phyloP scores from a whole-genome alignment of 2,888 invertebrate genomes.

The Ornithoptera alexandrae region DNA sequence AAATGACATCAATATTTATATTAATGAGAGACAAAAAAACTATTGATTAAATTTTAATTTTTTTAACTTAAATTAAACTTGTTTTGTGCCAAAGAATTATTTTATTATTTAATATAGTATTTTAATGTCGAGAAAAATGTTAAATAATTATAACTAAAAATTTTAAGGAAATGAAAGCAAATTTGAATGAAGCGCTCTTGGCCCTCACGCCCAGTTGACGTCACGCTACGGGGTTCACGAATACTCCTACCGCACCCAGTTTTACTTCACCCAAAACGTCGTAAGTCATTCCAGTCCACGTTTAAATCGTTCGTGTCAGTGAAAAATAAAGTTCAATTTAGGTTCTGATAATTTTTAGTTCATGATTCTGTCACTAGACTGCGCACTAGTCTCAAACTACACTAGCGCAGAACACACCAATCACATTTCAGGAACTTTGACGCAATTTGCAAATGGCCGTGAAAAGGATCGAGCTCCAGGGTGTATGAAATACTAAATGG shows the following conservation, averaged over 20 bases:
- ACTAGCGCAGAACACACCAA: constrained; percentile 72
- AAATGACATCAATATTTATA: no score
- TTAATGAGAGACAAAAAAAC: no score
- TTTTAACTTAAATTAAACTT: no score
- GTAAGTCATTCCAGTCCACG: constrained; percentile 37
- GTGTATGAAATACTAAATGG: constrained; percentile 75
- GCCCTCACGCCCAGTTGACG: constrained; percentile 79
- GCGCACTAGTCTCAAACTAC: constrained; percentile 51
- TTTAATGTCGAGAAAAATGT: background rate
- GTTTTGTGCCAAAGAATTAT: no score
- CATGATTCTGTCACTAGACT: constrained; percentile 47
- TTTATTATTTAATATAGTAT: no score
- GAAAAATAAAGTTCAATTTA: constrained; percentile 38
- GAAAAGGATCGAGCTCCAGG: constrained; percentile 75
- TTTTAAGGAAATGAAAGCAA: background rate
- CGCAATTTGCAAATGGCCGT: constrained; percentile 82
- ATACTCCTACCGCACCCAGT: constrained; percentile 74
- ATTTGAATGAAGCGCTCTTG: constrained; percentile 56
- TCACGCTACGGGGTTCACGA: constrained; percentile 76
- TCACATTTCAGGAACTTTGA: constrained; percentile 73
- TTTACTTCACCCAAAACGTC: constrained; percentile 45
- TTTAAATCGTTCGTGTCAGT: constrained; percentile 30
- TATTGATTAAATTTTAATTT: no score
- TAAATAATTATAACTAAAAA: background rate
- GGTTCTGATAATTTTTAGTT: constrained; percentile 43